Percentiles rank a stretch among this genome's conserved stretches.
These are phyloP conservation scores for Aradus depressus DNA, from an alignment of 2,888 invertebrate genomes.

Conservation along the genomic window DNA sequence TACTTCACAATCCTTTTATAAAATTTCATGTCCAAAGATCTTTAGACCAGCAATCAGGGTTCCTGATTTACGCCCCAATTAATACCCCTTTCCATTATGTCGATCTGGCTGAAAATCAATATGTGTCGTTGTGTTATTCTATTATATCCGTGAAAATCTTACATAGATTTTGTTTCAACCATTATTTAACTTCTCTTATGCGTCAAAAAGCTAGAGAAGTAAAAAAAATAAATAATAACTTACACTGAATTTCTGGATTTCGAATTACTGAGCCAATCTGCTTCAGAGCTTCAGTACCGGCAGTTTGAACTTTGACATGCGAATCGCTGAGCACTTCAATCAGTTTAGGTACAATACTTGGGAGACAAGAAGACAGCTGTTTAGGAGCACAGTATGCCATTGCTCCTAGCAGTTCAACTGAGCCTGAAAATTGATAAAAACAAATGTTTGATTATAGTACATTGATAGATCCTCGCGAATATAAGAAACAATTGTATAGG, in stretches of 20 bases:
- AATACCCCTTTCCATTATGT: too few species aligned
- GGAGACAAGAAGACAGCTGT: slow-evolving; percentile 93
- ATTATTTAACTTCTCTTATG: background rate
- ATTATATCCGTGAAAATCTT: background rate
- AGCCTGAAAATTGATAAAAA: slow-evolving; percentile 46
- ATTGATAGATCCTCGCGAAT: too few species aligned
- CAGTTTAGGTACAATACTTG: slow-evolving; percentile 93
- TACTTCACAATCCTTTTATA: too few species aligned
- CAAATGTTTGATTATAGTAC: too few species aligned
- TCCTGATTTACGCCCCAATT: too few species aligned
- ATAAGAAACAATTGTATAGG: too few species aligned
- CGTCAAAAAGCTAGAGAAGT: background rate
- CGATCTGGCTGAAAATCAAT: too few species aligned
- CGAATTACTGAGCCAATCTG: slow-evolving; percentile 96
- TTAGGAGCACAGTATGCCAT: slow-evolving; percentile 99
- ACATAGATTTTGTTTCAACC: background rate
- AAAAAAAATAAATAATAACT: background rate
- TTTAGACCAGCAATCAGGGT: too few species aligned
- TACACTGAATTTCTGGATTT: slow-evolving; percentile 87
- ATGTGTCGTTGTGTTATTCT: too few species aligned
- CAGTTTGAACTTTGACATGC: slow-evolving; percentile 91
- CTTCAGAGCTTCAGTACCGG: slow-evolving; percentile 89
- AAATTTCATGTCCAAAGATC: too few species aligned
- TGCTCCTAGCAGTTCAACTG: slow-evolving; percentile 88
- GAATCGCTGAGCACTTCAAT: slow-evolving; percentile 96